Evolutionary conservation across 2,113 vertebrate genomes (phyloP).

Genomic region (Vombatus ursinus): DNA sequence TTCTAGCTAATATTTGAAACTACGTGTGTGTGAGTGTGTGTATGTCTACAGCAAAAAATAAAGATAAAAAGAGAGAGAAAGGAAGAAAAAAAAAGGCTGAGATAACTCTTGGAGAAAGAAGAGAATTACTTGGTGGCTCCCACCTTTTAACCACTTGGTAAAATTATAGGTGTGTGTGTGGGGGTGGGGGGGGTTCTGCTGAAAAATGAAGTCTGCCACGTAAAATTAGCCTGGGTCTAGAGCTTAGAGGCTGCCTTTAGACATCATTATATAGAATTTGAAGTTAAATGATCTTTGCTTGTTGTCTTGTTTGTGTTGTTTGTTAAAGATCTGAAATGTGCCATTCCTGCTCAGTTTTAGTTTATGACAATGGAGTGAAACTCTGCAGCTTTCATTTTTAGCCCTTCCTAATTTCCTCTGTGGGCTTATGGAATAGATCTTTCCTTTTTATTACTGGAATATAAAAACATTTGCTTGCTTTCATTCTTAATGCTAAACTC

Average conservation of each 20-base stretch:
- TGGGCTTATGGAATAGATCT: constrained; percentile 56
- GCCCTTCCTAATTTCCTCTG: constrained; percentile 56
- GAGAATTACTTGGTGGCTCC: constrained; percentile 43
- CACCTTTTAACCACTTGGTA: constrained; percentile 55
- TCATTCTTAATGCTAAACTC: constrained; percentile 71
- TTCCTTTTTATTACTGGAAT: constrained; percentile 61
- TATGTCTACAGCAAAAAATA: background rate
- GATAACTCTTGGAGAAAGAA: constrained; percentile 76
- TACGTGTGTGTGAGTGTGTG: constrained; percentile 28
- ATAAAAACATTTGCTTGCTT: constrained; percentile 71
- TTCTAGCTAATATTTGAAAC: constrained; percentile 79
- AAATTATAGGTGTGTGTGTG: constrained; percentile 22
- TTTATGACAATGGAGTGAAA: constrained; percentile 47
- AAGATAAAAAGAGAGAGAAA: background rate
- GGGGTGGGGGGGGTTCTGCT: no score
- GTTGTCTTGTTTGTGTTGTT: constrained; percentile 74
- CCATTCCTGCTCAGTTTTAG: constrained; percentile 65
- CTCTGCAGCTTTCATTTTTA: constrained; percentile 58
- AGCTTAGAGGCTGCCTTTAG: constrained; percentile 31
- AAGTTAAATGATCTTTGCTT: constrained; percentile 66
- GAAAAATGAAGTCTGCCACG: constrained; percentile 9
- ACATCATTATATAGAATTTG: constrained; percentile 44
- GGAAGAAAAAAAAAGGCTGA: constrained; percentile 52
- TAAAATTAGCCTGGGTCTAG: background rate
- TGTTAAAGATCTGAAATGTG: constrained; percentile 69